A percentile compares a stretch with the other conserved stretches of the same genome.
These are phyloP conservation scores for Camelus dromedarius DNA, from an alignment of 2,113 vertebrate species.

Conservation along the genomic window DNA sequence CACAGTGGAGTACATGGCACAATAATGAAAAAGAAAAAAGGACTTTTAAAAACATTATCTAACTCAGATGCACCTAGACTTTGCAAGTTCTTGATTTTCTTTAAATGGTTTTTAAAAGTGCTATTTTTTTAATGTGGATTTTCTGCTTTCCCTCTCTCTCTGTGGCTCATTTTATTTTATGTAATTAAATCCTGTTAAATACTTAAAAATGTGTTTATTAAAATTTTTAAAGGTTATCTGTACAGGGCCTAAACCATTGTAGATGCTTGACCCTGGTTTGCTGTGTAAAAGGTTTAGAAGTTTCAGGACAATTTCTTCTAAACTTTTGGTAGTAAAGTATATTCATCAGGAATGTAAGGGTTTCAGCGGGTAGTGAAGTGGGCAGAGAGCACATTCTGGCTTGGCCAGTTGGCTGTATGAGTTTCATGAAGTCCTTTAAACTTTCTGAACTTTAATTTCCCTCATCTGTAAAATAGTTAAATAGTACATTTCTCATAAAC, in stretches of 20 bases:
- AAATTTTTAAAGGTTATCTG: background rate
- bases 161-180: slow-evolving; percentile 17
- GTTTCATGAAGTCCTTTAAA: background rate
- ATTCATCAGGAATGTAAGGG: background rate
- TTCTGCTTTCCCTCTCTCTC: background rate
- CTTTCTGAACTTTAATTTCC: slow-evolving; percentile 21
- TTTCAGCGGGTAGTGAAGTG: background rate
- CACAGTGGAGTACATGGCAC: background rate
- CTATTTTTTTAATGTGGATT: background rate
- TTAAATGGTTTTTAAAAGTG: background rate
- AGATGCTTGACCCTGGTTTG: background rate
- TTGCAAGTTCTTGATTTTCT: background rate
- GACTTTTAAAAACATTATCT: background rate
- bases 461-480: background rate
- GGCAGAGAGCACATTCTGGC: background rate
- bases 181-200: slow-evolving; percentile 50
- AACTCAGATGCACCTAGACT: background rate
- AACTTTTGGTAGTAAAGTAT: slow-evolving; percentile 30
- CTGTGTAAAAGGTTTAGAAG: background rate
- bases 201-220: background rate
- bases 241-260: background rate
- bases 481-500: slow-evolving; percentile 10
- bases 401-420: background rate
- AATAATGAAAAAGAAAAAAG: background rate
- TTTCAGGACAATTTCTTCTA: background rate